Conservation (phyloP, 2,113 vertebrate genomes). For the Chlamydotis undulata region DNA sequence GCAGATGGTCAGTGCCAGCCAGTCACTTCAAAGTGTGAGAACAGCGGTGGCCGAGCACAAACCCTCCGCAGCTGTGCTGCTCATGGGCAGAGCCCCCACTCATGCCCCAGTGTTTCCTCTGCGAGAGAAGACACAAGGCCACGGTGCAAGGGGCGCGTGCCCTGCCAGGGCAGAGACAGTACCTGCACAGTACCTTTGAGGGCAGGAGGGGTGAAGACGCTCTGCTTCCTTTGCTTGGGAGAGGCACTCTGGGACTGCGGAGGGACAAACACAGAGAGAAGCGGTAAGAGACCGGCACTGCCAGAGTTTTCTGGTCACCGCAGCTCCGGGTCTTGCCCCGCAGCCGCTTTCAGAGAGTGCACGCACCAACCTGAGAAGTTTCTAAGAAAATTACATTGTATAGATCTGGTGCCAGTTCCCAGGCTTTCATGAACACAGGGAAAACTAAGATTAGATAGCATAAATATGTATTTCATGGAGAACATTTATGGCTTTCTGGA, state of each 20-base stretch:
- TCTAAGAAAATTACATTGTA: accelerated
- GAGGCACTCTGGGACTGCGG: conserved; percentile 76
- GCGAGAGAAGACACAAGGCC: neutral
- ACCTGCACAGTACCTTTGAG: conserved; percentile 88
- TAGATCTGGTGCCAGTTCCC: neutral
- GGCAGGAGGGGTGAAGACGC: conserved; percentile 83
- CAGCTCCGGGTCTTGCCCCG: neutral
- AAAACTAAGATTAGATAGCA: neutral
- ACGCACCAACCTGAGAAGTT: neutral
- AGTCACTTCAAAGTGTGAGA: accelerated
- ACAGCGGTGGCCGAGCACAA: accelerated
- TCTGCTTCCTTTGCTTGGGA: conserved; percentile 90
- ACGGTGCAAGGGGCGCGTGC: neutral
- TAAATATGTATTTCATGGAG: neutral
- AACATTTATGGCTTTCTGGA: neutral
- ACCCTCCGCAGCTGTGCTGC: accelerated
- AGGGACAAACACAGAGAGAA: conserved; percentile 15
- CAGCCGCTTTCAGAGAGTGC: neutral
- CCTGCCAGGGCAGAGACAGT: neutral
- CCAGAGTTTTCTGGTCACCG: accelerated
- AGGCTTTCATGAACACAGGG: neutral
- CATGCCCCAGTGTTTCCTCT: accelerated
- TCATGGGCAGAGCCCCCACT: accelerated
- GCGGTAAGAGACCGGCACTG: accelerated
- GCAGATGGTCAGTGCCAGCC: accelerated